Evolutionary conservation across 2,113 vertebrate species (phyloP), one percentile per base, ranked within the genome.

Genomic region (Anser cygnoides): DNA sequence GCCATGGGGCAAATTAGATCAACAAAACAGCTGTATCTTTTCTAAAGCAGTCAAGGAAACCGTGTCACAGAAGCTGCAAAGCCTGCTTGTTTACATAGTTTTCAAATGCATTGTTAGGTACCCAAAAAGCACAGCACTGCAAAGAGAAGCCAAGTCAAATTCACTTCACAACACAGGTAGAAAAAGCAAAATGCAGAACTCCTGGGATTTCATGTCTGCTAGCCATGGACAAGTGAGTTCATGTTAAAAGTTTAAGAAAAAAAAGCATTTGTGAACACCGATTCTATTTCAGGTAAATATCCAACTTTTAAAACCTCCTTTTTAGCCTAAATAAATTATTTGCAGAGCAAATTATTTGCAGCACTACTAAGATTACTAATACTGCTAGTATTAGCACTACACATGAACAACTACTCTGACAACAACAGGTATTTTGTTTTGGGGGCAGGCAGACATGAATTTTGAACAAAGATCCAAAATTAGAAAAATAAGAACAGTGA

Each of bases 141-240:
- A 97, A 59, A 93, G 76, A 84, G 95, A 97, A 96, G 93, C 92
- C 92, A 96, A 75, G 84, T 94, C 93, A 95, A 89, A 96, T 63
- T 79, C 94, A 86, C 92, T 92, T 94, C 95, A 96, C 35, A 92
- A 94, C 94, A 96, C 85, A 95, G 65, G 46, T n/a, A 71, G 87
- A 71, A 92, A 72, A 94, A 92, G 67, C 58, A 87, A 94, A 94
- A 87, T 66, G 79, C 46, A 90, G 37, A 97, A 91, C 70, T 89
- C 63, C 23, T 25, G 31, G 50, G 26, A 67, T 74, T 97, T 97
- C 94, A 96, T 96, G 90, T 96, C 94, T 96, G 78, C 93, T 89
- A 87, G 91, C 92, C 95, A 80, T 5, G 84, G 50, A 91, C 20
- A 61, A 76, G 23, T 68, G 84, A 62, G 31, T 76, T 93, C 68